Evolutionary conservation across 1,140 invertebrate species (phyloP).

Genomic region (Colletes latitarsis): DNA sequence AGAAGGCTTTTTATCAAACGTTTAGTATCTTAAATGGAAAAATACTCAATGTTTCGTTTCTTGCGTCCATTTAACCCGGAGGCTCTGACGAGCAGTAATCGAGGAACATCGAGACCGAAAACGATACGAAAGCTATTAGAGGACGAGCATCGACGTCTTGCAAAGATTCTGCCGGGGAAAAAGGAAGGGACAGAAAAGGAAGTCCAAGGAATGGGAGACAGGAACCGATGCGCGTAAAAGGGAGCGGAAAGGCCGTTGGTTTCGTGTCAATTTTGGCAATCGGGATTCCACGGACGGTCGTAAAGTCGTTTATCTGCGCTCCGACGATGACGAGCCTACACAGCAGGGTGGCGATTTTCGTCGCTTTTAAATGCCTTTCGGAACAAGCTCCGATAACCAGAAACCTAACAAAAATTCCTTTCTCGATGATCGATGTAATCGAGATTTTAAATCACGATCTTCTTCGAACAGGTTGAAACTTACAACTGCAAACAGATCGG

Average conservation of each 20-base stretch:
- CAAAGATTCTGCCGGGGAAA: too few species aligned
- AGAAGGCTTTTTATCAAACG: too few species aligned
- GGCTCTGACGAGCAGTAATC: background rate
- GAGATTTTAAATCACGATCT: too few species aligned
- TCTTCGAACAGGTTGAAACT: too few species aligned
- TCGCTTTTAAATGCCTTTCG: background rate
- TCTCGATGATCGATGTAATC: too few species aligned
- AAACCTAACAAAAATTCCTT: too few species aligned
- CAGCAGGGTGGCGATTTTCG: too few species aligned
- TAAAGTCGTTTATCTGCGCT: slow-evolving; percentile 64
- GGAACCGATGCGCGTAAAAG: slow-evolving; percentile 17
- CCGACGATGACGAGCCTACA: background rate
- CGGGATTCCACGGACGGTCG: slow-evolving; percentile 60
- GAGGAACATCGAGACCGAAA: background rate
- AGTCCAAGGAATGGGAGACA: background rate
- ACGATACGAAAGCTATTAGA: background rate
- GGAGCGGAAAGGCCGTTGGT: background rate
- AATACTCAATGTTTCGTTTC: too few species aligned
- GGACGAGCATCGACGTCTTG: background rate
- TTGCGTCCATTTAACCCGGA: too few species aligned
- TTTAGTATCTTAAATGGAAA: too few species aligned
- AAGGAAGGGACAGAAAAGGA: too few species aligned
- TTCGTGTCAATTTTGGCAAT: slow-evolving; percentile 1
- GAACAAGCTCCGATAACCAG: background rate
- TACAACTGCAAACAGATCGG: too few species aligned